A percentile compares a stretch with the other conserved stretches of the same genome.
Conservation (phyloP, 2,888 invertebrate species). For the Epistrophe grossulariae region DNA sequence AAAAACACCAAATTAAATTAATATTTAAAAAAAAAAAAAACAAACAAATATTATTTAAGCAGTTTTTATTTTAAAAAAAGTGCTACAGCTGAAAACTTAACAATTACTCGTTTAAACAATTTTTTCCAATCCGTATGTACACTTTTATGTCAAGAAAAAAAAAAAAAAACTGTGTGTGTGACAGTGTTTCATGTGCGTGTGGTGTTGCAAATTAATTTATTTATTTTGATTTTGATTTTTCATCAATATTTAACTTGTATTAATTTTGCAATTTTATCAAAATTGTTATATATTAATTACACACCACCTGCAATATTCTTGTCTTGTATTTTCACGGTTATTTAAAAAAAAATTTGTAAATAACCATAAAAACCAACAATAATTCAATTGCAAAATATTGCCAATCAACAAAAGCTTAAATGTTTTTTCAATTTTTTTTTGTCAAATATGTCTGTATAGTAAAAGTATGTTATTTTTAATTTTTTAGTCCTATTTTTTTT, state of each 20-base stretch:
- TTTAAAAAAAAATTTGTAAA: slow-evolving; percentile 39
- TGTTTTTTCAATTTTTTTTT: slow-evolving; percentile 43
- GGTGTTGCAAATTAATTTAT: slow-evolving; percentile 37
- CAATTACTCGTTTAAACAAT: slow-evolving; percentile 1
- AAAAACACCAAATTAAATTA: slow-evolving; percentile 20
- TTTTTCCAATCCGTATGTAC: slow-evolving; percentile 64
- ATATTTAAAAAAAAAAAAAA: slow-evolving; percentile 9
- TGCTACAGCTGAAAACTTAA: slow-evolving; percentile 39
- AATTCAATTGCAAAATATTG: slow-evolving; percentile 49
- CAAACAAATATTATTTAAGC: neutral
- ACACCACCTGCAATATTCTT: slow-evolving; percentile 60
- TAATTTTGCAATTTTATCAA: slow-evolving; percentile 23
- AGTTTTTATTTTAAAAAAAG: slow-evolving; percentile 44
- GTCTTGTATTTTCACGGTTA: slow-evolving; percentile 42
- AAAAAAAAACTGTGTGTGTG: slow-evolving; percentile 42
- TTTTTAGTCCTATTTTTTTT: slow-evolving; percentile 31
- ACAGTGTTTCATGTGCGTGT: slow-evolving; percentile 44
- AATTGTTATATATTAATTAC: slow-evolving; percentile 19
- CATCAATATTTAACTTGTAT: slow-evolving; percentile 24
- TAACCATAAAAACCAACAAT: slow-evolving; percentile 61
- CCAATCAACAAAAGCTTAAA: slow-evolving; percentile 61
- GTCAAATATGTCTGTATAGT: slow-evolving; percentile 50
- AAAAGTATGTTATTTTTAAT: slow-evolving; percentile 51
- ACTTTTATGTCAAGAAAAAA: slow-evolving; percentile 38
- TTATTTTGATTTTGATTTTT: slow-evolving; percentile 24